Conservation (phyloP, 1,140 invertebrate genomes). For the Heliconius congener region DNA sequence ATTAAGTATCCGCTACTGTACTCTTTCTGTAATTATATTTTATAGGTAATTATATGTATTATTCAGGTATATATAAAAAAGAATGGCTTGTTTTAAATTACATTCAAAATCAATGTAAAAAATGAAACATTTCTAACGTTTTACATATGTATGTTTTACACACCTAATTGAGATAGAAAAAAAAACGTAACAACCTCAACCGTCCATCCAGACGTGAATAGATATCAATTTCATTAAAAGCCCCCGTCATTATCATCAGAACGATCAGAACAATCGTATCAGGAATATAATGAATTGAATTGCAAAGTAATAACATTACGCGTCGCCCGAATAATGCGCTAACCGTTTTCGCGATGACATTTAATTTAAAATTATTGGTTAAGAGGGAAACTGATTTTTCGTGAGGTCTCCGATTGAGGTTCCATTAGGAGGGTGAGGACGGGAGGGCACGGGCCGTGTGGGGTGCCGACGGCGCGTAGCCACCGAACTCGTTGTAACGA, state of each 20-base stretch:
- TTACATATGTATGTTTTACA: not conserved
- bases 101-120: not conserved
- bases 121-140: not conserved
- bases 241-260: constrained; percentile 63
- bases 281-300: constrained; percentile 74
- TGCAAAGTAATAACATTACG: constrained; percentile 73
- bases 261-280: constrained; percentile 68
- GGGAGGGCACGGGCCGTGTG: constrained; percentile 45
- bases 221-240: constrained; percentile 78
- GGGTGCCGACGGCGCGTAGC: constrained; percentile 36
- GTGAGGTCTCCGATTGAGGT: constrained; percentile 50
- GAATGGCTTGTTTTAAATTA: not conserved
- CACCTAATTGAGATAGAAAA: constrained; percentile 8
- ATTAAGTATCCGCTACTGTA: no score
- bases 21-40: no score
- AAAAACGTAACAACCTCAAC: constrained; percentile 19
- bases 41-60: no score
- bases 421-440: constrained; percentile 53
- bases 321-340: constrained; percentile 72
- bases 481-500: constrained; percentile 51
- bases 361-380: constrained; percentile 77
- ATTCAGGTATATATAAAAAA: no score
- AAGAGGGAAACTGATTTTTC: constrained; percentile 74
- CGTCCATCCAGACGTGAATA: constrained; percentile 45
- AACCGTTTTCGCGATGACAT: constrained; percentile 75